A percentile compares a stretch with the other conserved stretches of the same genome.
phyloP scores from a whole-genome alignment of 2,888 invertebrate genomes.

The Standfussiana lucernea region DNA sequence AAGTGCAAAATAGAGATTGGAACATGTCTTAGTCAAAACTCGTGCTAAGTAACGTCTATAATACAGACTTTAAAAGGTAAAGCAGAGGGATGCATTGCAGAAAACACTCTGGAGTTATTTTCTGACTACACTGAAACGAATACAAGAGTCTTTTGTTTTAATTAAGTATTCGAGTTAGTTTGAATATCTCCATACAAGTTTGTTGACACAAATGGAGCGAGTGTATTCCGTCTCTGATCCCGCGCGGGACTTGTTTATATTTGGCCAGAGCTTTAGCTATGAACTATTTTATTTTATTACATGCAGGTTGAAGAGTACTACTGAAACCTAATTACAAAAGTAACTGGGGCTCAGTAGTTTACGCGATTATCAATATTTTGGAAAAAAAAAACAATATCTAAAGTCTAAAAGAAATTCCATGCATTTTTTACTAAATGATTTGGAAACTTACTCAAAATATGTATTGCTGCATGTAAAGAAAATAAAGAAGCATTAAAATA shows the following conservation, averaged over 20 bases:
- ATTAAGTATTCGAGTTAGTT: background rate
- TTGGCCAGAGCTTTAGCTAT: background rate
- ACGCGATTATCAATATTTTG: background rate
- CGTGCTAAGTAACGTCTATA: background rate
- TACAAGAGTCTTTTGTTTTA: background rate
- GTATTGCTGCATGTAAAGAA: conserved; percentile 88
- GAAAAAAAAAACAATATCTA: background rate
- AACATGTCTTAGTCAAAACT: background rate
- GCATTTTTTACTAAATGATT: conserved; percentile 55
- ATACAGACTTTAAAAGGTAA: background rate
- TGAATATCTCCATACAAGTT: background rate
- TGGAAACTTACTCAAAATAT: conserved; percentile 88
- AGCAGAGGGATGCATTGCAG: conserved; percentile 16
- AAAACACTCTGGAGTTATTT: background rate
- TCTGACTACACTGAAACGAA: background rate
- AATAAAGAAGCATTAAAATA: conserved; percentile 71
- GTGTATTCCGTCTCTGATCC: background rate
- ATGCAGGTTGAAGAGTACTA: conserved; percentile 33
- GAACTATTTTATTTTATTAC: conserved; percentile 46
- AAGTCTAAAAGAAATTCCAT: conserved; percentile 33
- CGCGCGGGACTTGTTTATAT: background rate
- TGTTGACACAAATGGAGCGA: background rate
- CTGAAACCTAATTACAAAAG: background rate
- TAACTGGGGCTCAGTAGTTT: background rate
- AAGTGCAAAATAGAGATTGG: background rate